Evolutionary conservation across 2,888 invertebrate species (phyloP), one percentile per base, ranked within the genome.

Genomic region (Metopia argyrocephala): DNA sequence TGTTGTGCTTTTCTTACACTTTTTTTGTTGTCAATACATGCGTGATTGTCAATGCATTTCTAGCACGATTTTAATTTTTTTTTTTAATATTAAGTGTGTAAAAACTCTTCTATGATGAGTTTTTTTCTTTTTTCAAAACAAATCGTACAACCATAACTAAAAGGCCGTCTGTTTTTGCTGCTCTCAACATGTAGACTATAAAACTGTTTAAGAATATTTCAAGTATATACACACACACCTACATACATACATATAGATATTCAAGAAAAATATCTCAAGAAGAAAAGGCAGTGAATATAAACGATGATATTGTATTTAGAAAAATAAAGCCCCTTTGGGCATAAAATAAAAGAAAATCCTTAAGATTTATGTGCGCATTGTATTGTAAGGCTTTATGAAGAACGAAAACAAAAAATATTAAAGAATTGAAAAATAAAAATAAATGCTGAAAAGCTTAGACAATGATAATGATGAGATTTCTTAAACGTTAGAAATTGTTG

Each of bases 291-390:
- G 15, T 38, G 38, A 38, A 38, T 38, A 15, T 38, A 38, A 12
- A 3, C 38, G 38, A n/a, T n/a, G n/a, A 2, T 38, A 38, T 38
- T 38, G 38, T 38, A 15, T 38, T 3, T 48, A 1, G 20, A 48
- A 52, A 46, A 21, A 65, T 23, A 78, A 76, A 69, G 66, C 65
- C 65, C 69, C 78, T 76, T 81, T 65, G 69, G 73, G 74, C 74
- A 70, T 70, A 57, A 57, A 76, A 28, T 46, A 80, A 38, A 9
- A 52, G 73, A 70, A 65, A 74, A 65, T 78, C 74, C 80, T 48
- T 70, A 78, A 78, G 80, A 76, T 81, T 81, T 81, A 80, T 50
- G 45, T n/a, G 65, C 27, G 65, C 38, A 59, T 56, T 38, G 45
- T 61, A 38, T 25, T 74, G 45, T 46, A 54, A 45, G 38, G 21